Conservation (phyloP, 2,113 vertebrate genomes). For the Petromus typicus region DNA sequence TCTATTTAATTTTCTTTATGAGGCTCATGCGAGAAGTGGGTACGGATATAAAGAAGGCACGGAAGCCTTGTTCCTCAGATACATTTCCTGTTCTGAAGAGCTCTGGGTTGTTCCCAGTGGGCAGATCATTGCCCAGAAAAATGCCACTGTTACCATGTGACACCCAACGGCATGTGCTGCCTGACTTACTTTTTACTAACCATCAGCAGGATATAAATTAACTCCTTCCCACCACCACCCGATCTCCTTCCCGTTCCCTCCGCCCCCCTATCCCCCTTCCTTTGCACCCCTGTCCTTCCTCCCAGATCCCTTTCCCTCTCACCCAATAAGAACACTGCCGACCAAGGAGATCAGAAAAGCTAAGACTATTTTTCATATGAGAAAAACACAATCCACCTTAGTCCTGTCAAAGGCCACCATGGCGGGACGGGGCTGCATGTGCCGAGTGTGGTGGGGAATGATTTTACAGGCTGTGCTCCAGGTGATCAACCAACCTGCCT, state of each 20-base stretch:
- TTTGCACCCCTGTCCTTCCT: slow-evolving; percentile 59
- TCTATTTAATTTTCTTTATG: slow-evolving; percentile 38
- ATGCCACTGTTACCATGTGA: slow-evolving; percentile 87
- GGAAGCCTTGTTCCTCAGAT: neutral
- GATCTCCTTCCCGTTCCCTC: neutral
- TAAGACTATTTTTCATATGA: slow-evolving; percentile 51
- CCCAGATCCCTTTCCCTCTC: slow-evolving; percentile 70
- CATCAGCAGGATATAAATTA: slow-evolving; percentile 72
- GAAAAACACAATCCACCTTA: slow-evolving; percentile 58
- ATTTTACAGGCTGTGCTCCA: slow-evolving; percentile 69
- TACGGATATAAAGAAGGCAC: neutral
- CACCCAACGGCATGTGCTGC: slow-evolving; percentile 81
- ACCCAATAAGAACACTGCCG: slow-evolving; percentile 72
- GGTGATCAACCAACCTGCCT: slow-evolving; percentile 68
- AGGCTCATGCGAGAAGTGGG: neutral
- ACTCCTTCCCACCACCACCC: slow-evolving; percentile 47
- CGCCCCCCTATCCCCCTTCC: neutral
- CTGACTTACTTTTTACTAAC: slow-evolving; percentile 84
- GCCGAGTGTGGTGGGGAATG: slow-evolving; percentile 69
- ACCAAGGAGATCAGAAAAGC: slow-evolving; percentile 76
- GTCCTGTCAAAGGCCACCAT: neutral
- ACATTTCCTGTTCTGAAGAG: neutral
- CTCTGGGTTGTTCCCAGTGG: slow-evolving; percentile 52
- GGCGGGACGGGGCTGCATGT: slow-evolving; percentile 79
- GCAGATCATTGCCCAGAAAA: neutral